These are phyloP conservation scores for Sorex fumeus DNA, from an alignment of 2,113 vertebrate genomes.

Conservation along the genomic window DNA sequence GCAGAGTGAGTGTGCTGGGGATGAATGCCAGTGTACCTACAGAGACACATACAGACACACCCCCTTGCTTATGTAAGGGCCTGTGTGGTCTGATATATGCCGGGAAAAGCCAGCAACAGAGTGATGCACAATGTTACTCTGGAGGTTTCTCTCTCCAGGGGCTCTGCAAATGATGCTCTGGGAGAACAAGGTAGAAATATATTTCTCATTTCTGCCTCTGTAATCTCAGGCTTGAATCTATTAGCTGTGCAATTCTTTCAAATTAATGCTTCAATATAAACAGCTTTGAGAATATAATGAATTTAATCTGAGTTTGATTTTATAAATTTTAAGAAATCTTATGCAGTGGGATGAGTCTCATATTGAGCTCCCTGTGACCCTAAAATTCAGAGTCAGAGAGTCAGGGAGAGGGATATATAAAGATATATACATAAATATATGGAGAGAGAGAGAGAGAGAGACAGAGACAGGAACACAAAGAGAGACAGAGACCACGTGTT, in stretches of 20 bases:
- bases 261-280: conserved; percentile 6
- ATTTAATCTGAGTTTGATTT: background rate
- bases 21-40: background rate
- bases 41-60: background rate
- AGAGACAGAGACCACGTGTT: no score
- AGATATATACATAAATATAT: no score
- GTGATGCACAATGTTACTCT: rapidly evolving
- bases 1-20: background rate
- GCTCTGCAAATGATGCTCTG: background rate
- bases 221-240: background rate
- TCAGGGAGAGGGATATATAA: no score
- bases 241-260: background rate
- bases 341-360: background rate
- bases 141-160: background rate
- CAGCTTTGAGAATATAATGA: conserved; percentile 14
- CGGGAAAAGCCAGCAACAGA: background rate
- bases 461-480: no score
- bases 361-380: background rate
- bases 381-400: conserved; percentile 1
- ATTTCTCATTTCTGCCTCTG: background rate
- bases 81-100: background rate
- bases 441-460: background rate
- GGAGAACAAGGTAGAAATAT: background rate
- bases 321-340: background rate
- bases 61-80: background rate